Evolutionary conservation across 2,113 vertebrate genomes (phyloP).

Genomic region (Azemiops feae): DNA sequence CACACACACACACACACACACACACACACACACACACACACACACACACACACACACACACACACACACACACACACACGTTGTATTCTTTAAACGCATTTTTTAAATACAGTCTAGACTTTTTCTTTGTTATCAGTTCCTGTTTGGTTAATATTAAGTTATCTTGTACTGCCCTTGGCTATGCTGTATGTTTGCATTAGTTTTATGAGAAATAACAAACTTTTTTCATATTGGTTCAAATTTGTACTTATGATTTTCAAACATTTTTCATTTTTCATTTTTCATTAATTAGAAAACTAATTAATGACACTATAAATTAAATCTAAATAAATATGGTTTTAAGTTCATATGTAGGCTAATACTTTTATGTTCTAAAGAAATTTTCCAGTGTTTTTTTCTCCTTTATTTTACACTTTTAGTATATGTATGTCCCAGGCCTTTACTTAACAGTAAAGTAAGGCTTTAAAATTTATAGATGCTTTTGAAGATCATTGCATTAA

Average conservation of each 20-base stretch:
- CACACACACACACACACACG: too few relatives aligned
- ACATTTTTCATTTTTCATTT: background rate
- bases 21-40: too few relatives aligned
- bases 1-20: too few relatives aligned
- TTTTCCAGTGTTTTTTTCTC: conserved; percentile 35
- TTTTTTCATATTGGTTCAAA: background rate
- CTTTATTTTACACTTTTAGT: conserved; percentile 17
- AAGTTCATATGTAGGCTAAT: background rate
- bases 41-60: too few relatives aligned
- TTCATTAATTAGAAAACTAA: too few relatives aligned
- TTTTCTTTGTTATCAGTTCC: background rate
- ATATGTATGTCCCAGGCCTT: background rate
- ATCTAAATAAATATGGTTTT: background rate
- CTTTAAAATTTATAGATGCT: conserved; percentile 27
- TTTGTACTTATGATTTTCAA: background rate
- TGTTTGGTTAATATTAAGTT: background rate
- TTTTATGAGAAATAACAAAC: background rate
- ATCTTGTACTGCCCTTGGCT: background rate
- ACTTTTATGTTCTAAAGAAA: background rate
- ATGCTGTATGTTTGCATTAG: background rate
- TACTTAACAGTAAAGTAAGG: conserved; percentile 8
- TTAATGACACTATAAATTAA: background rate
- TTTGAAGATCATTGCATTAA: conserved; percentile 19
- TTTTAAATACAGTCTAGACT: background rate
- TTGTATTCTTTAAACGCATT: background rate